phyloP scores from a whole-genome alignment of 2,113 vertebrate genomes.

The Atractosteus spatula region DNA sequence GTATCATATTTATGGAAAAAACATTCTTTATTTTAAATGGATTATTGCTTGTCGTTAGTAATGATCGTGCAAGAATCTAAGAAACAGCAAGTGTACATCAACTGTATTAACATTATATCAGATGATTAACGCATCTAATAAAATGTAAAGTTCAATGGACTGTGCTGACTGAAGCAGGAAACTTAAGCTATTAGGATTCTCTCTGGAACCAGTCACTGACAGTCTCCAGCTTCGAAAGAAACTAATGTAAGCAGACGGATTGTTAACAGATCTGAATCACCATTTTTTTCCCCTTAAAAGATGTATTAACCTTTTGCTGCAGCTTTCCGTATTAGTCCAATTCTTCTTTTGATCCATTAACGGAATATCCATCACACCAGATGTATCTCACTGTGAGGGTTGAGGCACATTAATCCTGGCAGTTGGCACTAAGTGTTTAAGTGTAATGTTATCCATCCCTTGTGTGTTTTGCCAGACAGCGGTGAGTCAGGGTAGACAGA shows the following conservation, averaged over 20 bases:
- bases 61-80: conserved; percentile 7
- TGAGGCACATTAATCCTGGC: conserved; percentile 67
- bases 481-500: conserved; percentile 53
- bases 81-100: conserved; percentile 1
- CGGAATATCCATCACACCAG: conserved; percentile 63
- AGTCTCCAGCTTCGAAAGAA: conserved; percentile 24
- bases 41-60: conserved; percentile 1
- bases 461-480: conserved; percentile 57
- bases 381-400: conserved; percentile 56
- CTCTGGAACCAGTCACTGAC: conserved; percentile 1
- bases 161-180: conserved; percentile 23
- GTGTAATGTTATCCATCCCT: conserved; percentile 69
- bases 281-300: conserved; percentile 48
- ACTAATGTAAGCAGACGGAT: conserved; percentile 40
- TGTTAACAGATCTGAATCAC: conserved; percentile 59
- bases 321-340: conserved; percentile 51
- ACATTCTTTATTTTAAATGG: neutral
- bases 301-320: conserved; percentile 61
- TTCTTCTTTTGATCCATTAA: conserved; percentile 75
- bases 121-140: conserved; percentile 45
- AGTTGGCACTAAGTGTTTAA: conserved; percentile 66
- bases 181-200: conserved; percentile 29
- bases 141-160: conserved; percentile 34
- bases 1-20: neutral
- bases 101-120: conserved; percentile 33